These are phyloP conservation scores for Aromia moschata DNA, from an alignment of 2,888 invertebrate genomes.

Conservation along the genomic window DNA sequence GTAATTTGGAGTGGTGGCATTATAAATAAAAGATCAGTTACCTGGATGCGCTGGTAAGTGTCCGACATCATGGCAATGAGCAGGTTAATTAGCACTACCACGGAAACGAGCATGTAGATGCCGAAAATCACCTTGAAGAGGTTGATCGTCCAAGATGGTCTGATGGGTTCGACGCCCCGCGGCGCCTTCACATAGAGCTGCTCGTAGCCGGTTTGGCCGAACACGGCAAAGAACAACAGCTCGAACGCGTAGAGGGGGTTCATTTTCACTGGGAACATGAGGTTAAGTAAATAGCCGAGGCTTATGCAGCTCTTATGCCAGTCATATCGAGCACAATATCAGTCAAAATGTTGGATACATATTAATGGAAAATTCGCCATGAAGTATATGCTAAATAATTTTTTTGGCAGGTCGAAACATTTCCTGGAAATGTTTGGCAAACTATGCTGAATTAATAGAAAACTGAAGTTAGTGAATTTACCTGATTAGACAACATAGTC, in stretches of 20 bases:
- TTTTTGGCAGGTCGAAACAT: too few species aligned
- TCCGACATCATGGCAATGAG: slow-evolving; percentile 99
- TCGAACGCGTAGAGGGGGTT: slow-evolving; percentile 93
- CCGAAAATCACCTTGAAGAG: slow-evolving; percentile 94
- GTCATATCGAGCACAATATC: too few species aligned
- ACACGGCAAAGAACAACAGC: slow-evolving; percentile 97
- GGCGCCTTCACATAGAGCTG: slow-evolving; percentile 75
- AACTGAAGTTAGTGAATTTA: too few species aligned
- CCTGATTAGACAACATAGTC: too few species aligned
- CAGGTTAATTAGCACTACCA: slow-evolving; percentile 97
- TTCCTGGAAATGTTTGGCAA: too few species aligned
- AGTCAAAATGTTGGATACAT: too few species aligned
- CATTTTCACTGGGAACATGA: slow-evolving; percentile 76
- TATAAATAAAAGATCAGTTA: slow-evolving; percentile 69
- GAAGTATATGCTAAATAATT: too few species aligned
- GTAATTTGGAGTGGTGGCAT: slow-evolving; percentile 81
- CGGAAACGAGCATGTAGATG: slow-evolving; percentile 96
- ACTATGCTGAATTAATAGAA: too few species aligned
- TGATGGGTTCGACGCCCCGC: slow-evolving; percentile 73
- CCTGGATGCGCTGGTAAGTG: slow-evolving; percentile 99
- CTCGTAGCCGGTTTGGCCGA: slow-evolving; percentile 90
- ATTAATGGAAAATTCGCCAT: too few species aligned
- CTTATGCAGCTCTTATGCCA: too few species aligned
- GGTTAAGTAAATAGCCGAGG: too few species aligned
- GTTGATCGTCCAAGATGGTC: slow-evolving; percentile 85